Evolutionary conservation across 2,113 vertebrate species (phyloP).

Genomic region (Oophaga pumilio): DNA sequence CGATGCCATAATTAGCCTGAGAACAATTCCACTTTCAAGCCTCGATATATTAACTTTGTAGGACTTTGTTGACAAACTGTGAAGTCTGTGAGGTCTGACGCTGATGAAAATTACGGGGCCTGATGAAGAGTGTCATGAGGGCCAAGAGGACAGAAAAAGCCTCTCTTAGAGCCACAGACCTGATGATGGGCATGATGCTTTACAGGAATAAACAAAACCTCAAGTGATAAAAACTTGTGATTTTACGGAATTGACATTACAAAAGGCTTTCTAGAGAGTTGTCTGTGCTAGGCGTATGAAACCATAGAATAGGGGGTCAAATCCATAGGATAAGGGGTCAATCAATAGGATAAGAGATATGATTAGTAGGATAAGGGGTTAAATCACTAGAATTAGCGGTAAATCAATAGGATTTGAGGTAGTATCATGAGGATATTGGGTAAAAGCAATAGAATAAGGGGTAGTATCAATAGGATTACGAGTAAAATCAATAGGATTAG

Average conservation of each 20-base stretch:
- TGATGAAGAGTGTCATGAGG: conserved; percentile 73
- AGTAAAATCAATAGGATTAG: background rate
- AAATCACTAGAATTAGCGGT: no score
- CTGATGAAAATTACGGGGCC: conserved; percentile 71
- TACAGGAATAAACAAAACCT: background rate
- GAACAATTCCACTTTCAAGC: conserved; percentile 90
- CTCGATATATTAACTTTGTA: conserved; percentile 89
- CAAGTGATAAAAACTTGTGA: background rate
- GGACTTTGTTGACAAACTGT: conserved; percentile 78
- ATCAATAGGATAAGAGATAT: no score
- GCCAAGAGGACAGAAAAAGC: conserved; percentile 67
- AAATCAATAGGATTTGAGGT: no score
- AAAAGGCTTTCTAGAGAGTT: background rate
- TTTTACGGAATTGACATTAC: background rate
- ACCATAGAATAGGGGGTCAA: no score
- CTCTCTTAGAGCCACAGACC: background rate
- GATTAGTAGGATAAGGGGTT: no score
- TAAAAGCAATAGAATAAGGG: no score
- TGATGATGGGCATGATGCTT: no score
- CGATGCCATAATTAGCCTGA: conserved; percentile 91
- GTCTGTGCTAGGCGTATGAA: no score
- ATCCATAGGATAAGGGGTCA: no score
- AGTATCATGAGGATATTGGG: no score
- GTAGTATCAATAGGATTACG: no score
- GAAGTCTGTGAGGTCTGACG: conserved; percentile 77